phyloP scores from a whole-genome alignment of 2,888 invertebrate genomes.

The Spatulosminthurus flaviceps region DNA sequence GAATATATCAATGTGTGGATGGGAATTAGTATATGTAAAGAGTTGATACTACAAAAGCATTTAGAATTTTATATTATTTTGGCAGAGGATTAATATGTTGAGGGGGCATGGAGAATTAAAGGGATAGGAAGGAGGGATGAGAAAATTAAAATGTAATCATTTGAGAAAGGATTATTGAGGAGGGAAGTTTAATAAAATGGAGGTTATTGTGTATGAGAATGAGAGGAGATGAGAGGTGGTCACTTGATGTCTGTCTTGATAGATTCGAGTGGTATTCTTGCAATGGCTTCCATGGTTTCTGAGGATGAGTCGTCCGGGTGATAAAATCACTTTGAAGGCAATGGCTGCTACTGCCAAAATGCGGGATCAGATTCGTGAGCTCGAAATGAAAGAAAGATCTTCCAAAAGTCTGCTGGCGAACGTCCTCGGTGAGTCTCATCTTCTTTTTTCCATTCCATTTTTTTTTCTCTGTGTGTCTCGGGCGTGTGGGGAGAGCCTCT shows the following conservation, averaged over 20 bases:
- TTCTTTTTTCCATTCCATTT: background rate
- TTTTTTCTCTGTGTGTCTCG: slow-evolving; percentile 14
- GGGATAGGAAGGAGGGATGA: no score
- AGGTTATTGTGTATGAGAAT: background rate
- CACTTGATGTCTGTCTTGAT: slow-evolving; percentile 62
- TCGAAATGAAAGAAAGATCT: slow-evolving; percentile 89
- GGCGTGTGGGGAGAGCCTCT: background rate
- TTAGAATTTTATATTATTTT: no score
- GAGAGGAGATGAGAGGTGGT: slow-evolving; percentile 18
- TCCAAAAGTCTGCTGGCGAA: slow-evolving; percentile 95
- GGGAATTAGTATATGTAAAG: no score
- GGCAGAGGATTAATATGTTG: no score
- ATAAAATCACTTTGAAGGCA: slow-evolving; percentile 66
- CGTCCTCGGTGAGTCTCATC: slow-evolving; percentile 72
- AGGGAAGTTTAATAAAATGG: background rate
- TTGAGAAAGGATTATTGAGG: background rate
- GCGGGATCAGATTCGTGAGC: slow-evolving; percentile 78
- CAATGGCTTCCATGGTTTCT: slow-evolving; percentile 97
- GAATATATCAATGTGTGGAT: no score
- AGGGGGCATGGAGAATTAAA: no score
- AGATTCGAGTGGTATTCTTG: slow-evolving; percentile 91
- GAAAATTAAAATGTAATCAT: background rate
- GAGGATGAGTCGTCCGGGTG: slow-evolving; percentile 85
- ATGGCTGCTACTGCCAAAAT: slow-evolving; percentile 64
- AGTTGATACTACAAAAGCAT: no score